Conservation (phyloP, 2,888 invertebrate species). For the Meandrusa payeni region DNA sequence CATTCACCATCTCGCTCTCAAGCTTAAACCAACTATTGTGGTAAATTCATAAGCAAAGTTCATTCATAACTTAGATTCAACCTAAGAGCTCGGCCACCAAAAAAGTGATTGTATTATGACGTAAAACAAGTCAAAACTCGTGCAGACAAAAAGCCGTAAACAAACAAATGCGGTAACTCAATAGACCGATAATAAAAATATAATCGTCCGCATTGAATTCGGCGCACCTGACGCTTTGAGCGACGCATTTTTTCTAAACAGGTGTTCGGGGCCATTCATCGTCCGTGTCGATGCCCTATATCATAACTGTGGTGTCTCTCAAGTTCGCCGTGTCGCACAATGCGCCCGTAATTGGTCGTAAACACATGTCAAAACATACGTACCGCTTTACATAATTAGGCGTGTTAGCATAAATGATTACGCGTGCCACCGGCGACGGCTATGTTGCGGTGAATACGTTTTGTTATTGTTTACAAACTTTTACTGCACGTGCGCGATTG, state of each 20-base stretch:
- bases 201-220: slow-evolving; percentile 53
- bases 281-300: slow-evolving; percentile 73
- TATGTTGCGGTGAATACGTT: slow-evolving; percentile 70
- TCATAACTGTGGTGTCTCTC: slow-evolving; percentile 68
- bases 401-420: slow-evolving; percentile 76
- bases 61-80: too few species aligned
- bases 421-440: slow-evolving; percentile 72
- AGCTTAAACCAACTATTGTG: too few species aligned
- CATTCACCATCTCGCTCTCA: too few species aligned
- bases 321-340: slow-evolving; percentile 76
- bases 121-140: slow-evolving; percentile 29
- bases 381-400: slow-evolving; percentile 75
- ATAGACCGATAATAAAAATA: slow-evolving; percentile 49
- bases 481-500: slow-evolving; percentile 71
- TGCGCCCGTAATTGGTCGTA: slow-evolving; percentile 71
- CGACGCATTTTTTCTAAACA: slow-evolving; percentile 62
- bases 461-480: slow-evolving; percentile 73
- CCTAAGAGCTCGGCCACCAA: too few species aligned
- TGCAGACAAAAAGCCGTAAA: slow-evolving; percentile 38
- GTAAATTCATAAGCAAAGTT: too few species aligned
- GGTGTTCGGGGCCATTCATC: slow-evolving; percentile 60
- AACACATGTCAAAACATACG: slow-evolving; percentile 74
- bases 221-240: slow-evolving; percentile 62
- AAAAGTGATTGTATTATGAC: too few species aligned
- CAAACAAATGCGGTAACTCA: slow-evolving; percentile 38